These are phyloP conservation scores for Psittacula cyanocephala DNA, from an alignment of 2,113 vertebrate species.

Conservation along the genomic window DNA sequence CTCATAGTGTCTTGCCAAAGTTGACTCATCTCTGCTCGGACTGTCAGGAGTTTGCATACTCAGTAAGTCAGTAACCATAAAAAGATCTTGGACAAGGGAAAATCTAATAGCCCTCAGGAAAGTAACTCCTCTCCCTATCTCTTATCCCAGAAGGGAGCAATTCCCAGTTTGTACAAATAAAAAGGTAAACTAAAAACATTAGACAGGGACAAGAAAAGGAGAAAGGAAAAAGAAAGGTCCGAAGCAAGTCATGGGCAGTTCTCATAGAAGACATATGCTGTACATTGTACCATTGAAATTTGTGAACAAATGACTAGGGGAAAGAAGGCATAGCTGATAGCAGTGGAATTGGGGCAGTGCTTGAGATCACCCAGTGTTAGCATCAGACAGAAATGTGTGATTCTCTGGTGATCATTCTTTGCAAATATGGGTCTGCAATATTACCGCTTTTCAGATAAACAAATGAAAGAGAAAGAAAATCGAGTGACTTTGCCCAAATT, in stretches of 20 bases:
- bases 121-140: not conserved
- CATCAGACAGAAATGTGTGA: not conserved
- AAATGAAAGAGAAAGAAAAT: not conserved
- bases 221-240: not conserved
- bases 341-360: not conserved
- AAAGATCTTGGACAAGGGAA: not conserved
- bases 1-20: not conserved
- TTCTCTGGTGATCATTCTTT: not conserved
- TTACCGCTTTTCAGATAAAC: not conserved
- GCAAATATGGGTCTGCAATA: not conserved
- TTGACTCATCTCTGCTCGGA: not conserved
- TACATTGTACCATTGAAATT: not conserved
- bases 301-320: not conserved
- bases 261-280: not conserved
- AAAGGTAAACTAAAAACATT: not conserved
- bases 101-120: not conserved
- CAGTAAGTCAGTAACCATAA: not conserved
- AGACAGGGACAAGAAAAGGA: not conserved
- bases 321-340: not conserved
- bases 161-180: not conserved
- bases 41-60: not conserved
- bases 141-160: not conserved
- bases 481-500: not conserved
- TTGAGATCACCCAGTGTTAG: not conserved
- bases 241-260: not conserved